Evolutionary conservation across 2,113 vertebrate genomes (phyloP), one percentile per base, ranked within the genome.

Genomic region (Eleginops maclovinus): DNA sequence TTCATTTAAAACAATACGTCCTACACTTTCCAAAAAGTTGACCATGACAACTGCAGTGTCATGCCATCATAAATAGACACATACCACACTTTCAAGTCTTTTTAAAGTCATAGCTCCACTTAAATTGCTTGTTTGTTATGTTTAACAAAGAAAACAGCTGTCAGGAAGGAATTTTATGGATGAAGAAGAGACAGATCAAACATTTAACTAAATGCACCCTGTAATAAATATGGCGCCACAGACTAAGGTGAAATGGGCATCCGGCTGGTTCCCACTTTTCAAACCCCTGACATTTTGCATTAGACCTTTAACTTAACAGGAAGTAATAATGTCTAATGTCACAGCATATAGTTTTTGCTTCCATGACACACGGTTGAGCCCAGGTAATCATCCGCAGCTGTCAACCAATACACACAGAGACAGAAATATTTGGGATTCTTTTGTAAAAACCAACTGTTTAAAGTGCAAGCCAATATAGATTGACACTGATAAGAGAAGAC

Each of bases 331-430:
- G n/a, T n/a, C 56, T 72, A 58, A 82, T 75, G 68, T 81, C 73
- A 85, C 64, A 85, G 62, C 2, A 62, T 46, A 43, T 50, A n/a
- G 55, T 54, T 49, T 88, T 67, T 87, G 19, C 53, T 50, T 55
- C 66, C 43, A 51, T 55, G 11, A 75, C n/a, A 36, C 46, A 63
- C 65, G 21, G 9, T 12, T 69, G 53, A 79, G 55, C 19, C 55
- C 49, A 77, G 56, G 53, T 79, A 88, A 91, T 72, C 47, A 63
- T 6, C 43, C 9, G 15, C 87, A 87, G 72, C 78, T 87, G 77
- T 79, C 58, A 21, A 44, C 59, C 60, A 74, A 77, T 59, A 46
- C 31, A 75, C 56, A 46, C 24, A 71, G 5, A 79, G 40, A 72
- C 43, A 41, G 17, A 55, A 79, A 58, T 61, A 81, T 66, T 79